These are phyloP conservation scores for Latheticus oryzae DNA, from an alignment of 2,888 invertebrate genomes.

Conservation along the genomic window DNA sequence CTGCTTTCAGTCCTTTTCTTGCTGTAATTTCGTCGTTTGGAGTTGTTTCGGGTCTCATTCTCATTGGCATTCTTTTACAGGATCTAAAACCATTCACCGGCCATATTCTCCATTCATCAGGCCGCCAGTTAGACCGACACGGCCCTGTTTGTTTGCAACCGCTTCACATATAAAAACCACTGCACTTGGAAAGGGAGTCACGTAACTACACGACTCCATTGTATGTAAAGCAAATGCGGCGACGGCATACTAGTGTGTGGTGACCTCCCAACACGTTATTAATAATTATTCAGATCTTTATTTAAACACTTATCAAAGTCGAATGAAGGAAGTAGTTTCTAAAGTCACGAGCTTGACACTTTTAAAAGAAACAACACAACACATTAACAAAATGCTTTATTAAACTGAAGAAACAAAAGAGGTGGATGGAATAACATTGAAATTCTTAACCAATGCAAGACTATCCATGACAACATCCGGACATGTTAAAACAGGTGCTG, in stretches of 20 bases:
- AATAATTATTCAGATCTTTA: conserved; percentile 65
- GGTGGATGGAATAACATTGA: too few species aligned
- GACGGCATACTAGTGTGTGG: conserved; percentile 54
- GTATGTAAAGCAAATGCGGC: conserved; percentile 63
- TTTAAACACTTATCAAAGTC: too few species aligned
- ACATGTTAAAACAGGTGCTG: too few species aligned
- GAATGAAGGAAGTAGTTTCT: too few species aligned
- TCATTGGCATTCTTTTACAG: conserved; percentile 58
- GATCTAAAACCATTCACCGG: conserved; percentile 53
- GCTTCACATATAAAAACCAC: conserved; percentile 54
- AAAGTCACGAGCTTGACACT: too few species aligned
- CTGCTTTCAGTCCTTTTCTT: conserved; percentile 46
- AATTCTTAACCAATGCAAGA: too few species aligned
- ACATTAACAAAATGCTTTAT: too few species aligned
- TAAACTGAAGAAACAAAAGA: too few species aligned
- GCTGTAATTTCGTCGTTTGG: conserved; percentile 47
- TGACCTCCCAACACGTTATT: conserved; percentile 64
- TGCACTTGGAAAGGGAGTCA: conserved; percentile 62
- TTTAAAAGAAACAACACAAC: too few species aligned
- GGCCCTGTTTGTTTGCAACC: conserved; percentile 48
- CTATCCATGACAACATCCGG: too few species aligned
- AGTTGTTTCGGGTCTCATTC: conserved; percentile 47
- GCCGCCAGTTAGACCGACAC: conserved; percentile 49
- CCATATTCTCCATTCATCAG: conserved; percentile 60
- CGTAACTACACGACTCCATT: conserved; percentile 63